These are phyloP conservation scores for Solenopsis fugax DNA, from an alignment of 1,140 invertebrate genomes.

Conservation along the genomic window DNA sequence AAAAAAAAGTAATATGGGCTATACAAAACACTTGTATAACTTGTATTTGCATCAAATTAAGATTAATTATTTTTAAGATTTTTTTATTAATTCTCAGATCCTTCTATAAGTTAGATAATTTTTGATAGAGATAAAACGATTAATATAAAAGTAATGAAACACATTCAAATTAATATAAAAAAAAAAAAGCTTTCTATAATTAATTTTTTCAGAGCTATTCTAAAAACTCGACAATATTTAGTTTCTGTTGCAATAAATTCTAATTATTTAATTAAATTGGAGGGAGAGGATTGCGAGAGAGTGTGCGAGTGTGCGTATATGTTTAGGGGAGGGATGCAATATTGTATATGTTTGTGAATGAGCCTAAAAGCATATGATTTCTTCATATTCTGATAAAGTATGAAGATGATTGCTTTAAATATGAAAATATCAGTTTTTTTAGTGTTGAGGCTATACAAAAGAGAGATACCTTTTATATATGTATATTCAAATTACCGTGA, in stretches of 20 bases:
- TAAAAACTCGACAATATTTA: conserved; percentile 19
- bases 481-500: background rate
- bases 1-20: background rate
- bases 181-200: background rate
- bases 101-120: background rate
- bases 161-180: conserved; percentile 27
- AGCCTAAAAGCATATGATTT: conserved; percentile 27
- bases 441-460: background rate
- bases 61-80: background rate
- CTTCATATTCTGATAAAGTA: conserved; percentile 19
- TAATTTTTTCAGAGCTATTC: conserved; percentile 28
- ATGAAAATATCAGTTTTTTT: background rate
- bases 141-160: conserved; percentile 38
- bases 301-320: background rate
- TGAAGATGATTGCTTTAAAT: background rate
- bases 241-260: conserved; percentile 37
- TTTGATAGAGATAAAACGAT: background rate
- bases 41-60: conserved; percentile 13
- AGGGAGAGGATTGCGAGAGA: conserved; percentile 8
- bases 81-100: background rate
- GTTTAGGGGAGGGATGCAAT: background rate
- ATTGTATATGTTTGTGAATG: background rate
- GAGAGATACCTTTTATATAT: background rate
- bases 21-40: background rate
- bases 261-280: conserved; percentile 43